Percentiles rank a stretch among this genome's conserved stretches.
Evolutionary conservation across 2,113 vertebrate genomes (phyloP).

Genomic region (Pangasianodon gigas): DNA sequence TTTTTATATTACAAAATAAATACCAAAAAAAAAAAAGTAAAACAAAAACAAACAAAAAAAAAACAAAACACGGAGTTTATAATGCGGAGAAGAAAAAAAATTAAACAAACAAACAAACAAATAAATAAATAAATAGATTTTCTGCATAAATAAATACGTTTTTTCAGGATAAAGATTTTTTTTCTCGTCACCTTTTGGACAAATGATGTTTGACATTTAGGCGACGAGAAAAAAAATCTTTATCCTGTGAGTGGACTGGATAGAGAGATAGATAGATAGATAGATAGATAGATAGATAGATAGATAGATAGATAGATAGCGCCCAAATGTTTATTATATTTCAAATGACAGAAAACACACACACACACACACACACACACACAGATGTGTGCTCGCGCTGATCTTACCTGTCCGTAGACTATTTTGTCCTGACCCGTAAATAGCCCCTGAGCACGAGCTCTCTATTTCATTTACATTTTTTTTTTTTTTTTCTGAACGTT

Average conservation of each 20-base stretch:
- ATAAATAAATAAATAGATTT: not conserved
- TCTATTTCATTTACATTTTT: conserved; percentile 1
- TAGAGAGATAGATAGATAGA: not conserved
- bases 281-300: conserved; percentile 7
- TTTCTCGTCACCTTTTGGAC: too few species aligned
- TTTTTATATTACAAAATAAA: not conserved
- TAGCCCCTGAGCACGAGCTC: not conserved
- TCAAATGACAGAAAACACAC: not conserved
- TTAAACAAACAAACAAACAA: not conserved
- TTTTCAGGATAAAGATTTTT: too few species aligned
- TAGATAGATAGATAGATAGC: conserved; percentile 10
- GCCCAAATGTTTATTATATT: not conserved
- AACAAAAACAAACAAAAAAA: not conserved
- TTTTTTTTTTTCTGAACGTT: not conserved
- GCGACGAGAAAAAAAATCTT: not conserved
- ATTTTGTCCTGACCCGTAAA: conserved; percentile 25
- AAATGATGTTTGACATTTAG: too few species aligned
- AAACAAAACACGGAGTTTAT: not conserved
- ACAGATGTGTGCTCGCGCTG: not conserved
- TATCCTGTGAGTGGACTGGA: not conserved
- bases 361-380: not conserved
- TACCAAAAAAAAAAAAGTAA: not conserved
- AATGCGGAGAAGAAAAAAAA: not conserved
- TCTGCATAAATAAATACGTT: too few species aligned
- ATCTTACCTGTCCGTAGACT: conserved; percentile 21